Conservation (phyloP, 2,113 vertebrate genomes). For the cat (Felis catus) region F.catus_Fca126_mat1.0 CM031423.1:1277001-1277500, state of each 20-base stretch:
- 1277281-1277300: not conserved
- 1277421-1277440: not conserved
- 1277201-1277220: not conserved
- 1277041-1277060: not conserved
- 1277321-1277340: not conserved
- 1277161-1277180: accelerated
- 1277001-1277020: accelerated
- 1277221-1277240: not conserved
- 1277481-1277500: not conserved
- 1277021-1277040: accelerated
- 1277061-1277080: not conserved
- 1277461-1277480: not conserved
- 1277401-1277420: too few relatives aligned
- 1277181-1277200: not conserved
- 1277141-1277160: not conserved
- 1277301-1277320: accelerated
- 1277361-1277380: not conserved
- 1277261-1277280: accelerated
- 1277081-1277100: accelerated
- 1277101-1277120: accelerated
- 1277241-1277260: too few relatives aligned
- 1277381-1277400: not conserved
- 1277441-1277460: not conserved
- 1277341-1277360: not conserved
- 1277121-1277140: accelerated